These are phyloP conservation scores for Leptura quadrifasciata DNA, from an alignment of 2,888 invertebrate species.

Conservation along the genomic window DNA sequence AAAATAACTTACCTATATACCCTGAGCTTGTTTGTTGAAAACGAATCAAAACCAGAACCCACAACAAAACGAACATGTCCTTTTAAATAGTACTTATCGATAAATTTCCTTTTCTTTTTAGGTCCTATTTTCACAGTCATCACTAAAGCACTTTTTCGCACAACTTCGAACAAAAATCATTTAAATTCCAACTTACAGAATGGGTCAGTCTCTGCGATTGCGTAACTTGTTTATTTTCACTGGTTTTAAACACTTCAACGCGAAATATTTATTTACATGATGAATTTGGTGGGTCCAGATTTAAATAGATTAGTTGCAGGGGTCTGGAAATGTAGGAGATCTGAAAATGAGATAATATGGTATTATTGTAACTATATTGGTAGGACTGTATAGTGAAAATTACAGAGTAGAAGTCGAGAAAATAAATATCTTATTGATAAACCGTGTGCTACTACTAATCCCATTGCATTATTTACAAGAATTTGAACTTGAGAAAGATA, in stretches of 20 bases:
- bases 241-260: constrained; percentile 38
- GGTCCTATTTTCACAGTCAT: constrained; percentile 60
- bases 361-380: background rate
- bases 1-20: constrained; percentile 60
- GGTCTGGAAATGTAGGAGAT: constrained; percentile 21
- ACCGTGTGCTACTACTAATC: too few species aligned
- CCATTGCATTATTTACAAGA: too few species aligned
- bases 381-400: background rate
- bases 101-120: constrained; percentile 52
- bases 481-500: too few species aligned
- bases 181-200: constrained; percentile 41
- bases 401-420: background rate
- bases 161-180: constrained; percentile 48
- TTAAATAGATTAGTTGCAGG: constrained; percentile 31
- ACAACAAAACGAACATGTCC: constrained; percentile 59
- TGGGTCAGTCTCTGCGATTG: constrained; percentile 41
- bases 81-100: constrained; percentile 38
- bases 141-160: constrained; percentile 56
- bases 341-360: constrained; percentile 27
- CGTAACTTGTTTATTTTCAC: constrained; percentile 54
- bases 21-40: constrained; percentile 53
- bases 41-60: constrained; percentile 56
- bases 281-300: constrained; percentile 27
- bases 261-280: constrained; percentile 37
- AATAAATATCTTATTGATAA: background rate